phyloP scores from a whole-genome alignment of 2,797 vertebrate genomes.

The Fistularia tabacaria region DNA sequence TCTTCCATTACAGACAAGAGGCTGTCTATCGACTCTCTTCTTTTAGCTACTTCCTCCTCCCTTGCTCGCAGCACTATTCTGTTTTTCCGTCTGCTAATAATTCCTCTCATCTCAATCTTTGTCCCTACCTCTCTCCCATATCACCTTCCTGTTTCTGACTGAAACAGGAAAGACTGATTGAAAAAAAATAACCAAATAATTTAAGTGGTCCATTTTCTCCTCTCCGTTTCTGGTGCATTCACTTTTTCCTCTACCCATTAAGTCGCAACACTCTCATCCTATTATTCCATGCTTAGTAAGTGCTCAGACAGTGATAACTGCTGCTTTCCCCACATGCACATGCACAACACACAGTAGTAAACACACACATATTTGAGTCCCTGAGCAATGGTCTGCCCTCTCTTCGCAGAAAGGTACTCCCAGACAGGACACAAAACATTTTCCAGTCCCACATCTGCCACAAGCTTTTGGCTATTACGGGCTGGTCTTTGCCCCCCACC shows the following conservation, averaged over 20 bases:
- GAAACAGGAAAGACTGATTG: conserved; percentile 1
- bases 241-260: conserved; percentile 23
- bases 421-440: conserved; percentile 25
- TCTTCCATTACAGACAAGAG: conserved; percentile 28
- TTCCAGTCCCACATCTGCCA: conserved; percentile 40
- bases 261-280: conserved; percentile 6
- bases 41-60: conserved; percentile 26
- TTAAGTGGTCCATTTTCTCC: conserved; percentile 21
- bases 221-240: conserved; percentile 25
- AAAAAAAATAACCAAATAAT: conserved; percentile 11
- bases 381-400: conserved; percentile 15
- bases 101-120: conserved; percentile 28
- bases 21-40: conserved; percentile 18
- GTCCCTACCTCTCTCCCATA: conserved; percentile 16
- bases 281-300: conserved; percentile 25
- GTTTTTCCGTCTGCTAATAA: conserved; percentile 36
- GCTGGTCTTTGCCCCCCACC: conserved; percentile 14
- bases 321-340: conserved; percentile 15
- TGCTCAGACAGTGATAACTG: conserved; percentile 22
- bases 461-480: conserved; percentile 17
- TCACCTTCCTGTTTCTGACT: conserved; percentile 6
- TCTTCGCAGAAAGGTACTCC: conserved; percentile 11
- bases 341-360: conserved; percentile 14
- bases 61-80: conserved; percentile 26
- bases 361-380: conserved; percentile 21